Conservation (phyloP, 2,113 vertebrate genomes). For the Emydura subglobosa region DNA sequence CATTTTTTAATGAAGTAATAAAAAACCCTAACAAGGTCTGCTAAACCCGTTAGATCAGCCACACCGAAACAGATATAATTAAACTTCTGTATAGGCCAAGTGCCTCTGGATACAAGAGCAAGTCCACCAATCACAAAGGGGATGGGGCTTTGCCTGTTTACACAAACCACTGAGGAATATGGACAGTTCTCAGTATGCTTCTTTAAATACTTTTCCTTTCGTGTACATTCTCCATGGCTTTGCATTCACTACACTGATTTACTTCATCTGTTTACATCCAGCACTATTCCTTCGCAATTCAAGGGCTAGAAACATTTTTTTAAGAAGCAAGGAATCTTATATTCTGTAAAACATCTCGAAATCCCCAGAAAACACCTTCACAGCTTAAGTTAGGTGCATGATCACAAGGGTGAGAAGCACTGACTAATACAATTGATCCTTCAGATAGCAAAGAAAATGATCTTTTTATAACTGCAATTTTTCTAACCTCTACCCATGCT, state of each 20-base stretch:
- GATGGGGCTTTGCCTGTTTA: background rate
- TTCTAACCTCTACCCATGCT: background rate
- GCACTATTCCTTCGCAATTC: background rate
- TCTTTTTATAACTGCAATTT: background rate
- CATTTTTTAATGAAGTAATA: fast-evolving
- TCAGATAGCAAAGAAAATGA: background rate
- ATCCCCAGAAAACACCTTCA: background rate
- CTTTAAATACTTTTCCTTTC: background rate
- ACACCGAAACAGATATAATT: fast-evolving
- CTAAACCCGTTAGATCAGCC: background rate
- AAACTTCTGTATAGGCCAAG: background rate
- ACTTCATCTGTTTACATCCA: fast-evolving
- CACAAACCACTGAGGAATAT: background rate
- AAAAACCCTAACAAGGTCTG: fast-evolving
- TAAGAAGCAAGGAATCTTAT: background rate
- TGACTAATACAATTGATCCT: background rate
- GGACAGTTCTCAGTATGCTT: fast-evolving
- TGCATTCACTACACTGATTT: background rate
- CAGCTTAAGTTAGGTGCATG: background rate
- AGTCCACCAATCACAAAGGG: background rate
- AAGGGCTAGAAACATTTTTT: background rate
- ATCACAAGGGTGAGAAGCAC: background rate
- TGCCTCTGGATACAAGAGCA: fast-evolving
- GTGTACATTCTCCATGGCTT: fast-evolving
- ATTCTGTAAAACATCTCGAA: background rate